phyloP scores from a whole-genome alignment of 2,113 vertebrate species.

The Herpetotheres cachinnans region DNA sequence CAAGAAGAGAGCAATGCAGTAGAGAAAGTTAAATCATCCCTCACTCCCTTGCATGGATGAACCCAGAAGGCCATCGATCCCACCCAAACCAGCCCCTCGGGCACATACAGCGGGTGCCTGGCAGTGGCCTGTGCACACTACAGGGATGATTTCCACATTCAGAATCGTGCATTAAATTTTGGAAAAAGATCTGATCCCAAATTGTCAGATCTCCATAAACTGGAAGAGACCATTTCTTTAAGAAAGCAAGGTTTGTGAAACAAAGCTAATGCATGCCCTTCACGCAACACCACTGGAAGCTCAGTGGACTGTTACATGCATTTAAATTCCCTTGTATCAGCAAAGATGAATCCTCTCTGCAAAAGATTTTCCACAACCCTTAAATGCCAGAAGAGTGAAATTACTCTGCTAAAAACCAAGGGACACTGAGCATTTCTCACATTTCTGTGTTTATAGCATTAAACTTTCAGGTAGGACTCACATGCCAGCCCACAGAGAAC shows the following conservation, averaged over 20 bases:
- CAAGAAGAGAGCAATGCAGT: neutral
- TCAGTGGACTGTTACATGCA: neutral
- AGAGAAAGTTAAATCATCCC: neutral
- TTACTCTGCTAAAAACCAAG: neutral
- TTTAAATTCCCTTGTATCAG: neutral
- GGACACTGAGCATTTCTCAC: neutral
- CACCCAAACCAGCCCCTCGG: neutral
- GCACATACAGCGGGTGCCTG: neutral
- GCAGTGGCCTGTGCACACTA: rapidly evolving
- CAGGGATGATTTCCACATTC: neutral
- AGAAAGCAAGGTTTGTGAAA: neutral
- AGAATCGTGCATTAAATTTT: rapidly evolving
- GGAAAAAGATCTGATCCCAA: neutral
- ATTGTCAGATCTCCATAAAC: neutral
- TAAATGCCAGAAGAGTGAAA: neutral
- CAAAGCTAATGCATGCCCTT: neutral
- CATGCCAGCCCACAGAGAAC: neutral
- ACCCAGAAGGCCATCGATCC: rapidly evolving
- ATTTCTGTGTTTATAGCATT: neutral
- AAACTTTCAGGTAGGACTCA: neutral
- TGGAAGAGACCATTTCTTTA: neutral
- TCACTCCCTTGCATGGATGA: neutral
- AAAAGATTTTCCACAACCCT: neutral
- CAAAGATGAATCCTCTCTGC: neutral
- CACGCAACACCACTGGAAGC: neutral